Conservation (phyloP, 2,113 vertebrate species). For the Fulica atra region DNA sequence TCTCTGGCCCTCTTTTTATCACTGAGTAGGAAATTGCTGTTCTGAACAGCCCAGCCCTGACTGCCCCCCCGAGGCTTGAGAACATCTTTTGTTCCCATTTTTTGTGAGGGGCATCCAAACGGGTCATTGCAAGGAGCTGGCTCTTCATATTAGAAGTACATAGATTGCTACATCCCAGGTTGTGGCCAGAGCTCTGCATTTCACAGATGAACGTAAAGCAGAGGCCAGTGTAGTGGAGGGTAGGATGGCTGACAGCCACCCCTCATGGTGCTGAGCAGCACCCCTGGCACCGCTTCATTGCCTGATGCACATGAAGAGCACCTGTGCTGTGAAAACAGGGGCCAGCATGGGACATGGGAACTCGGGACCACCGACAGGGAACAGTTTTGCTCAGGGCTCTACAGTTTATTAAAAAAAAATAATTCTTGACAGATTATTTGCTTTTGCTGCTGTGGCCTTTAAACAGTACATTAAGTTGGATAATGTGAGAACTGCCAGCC, state of each 20-base stretch:
- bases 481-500: background rate
- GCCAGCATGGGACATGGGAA: accelerated
- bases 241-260: background rate
- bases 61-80: background rate
- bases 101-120: slow-evolving; percentile 4
- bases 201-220: background rate
- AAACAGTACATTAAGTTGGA: background rate
- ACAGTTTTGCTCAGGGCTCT: background rate
- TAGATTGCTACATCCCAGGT: background rate
- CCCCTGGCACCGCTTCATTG: background rate
- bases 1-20: background rate
- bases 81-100: slow-evolving; percentile 31
- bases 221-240: background rate
- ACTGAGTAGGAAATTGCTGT: slow-evolving; percentile 26
- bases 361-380: background rate
- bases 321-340: background rate
- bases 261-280: accelerated
- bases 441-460: background rate
- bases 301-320: background rate
- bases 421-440: background rate
- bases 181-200: background rate
- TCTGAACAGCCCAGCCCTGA: background rate
- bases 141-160: background rate
- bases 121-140: background rate
- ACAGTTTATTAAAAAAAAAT: background rate